A percentile compares a stretch with the other conserved stretches of the same genome.
These are phyloP conservation scores for Andrena praecox DNA, from an alignment of 2,888 invertebrate species.

Conservation along the genomic window DNA sequence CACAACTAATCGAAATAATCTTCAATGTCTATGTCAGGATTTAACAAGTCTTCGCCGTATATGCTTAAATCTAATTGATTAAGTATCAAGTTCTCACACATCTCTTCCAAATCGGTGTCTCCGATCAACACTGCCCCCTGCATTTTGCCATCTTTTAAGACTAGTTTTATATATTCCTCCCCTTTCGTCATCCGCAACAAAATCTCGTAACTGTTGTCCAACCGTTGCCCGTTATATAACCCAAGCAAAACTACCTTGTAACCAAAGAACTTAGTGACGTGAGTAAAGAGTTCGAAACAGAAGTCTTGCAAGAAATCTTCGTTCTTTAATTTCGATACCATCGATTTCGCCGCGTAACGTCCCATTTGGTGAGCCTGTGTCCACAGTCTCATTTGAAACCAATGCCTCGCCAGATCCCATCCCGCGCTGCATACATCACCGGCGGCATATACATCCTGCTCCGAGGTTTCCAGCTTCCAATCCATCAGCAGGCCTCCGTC, in stretches of 20 bases:
- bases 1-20: slow-evolving; percentile 97
- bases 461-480: slow-evolving; percentile 93
- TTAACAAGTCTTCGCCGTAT: slow-evolving; percentile 96
- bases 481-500: slow-evolving; percentile 96
- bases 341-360: slow-evolving; percentile 95
- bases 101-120: slow-evolving; percentile 98
- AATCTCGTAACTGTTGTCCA: slow-evolving; percentile 93
- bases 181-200: slow-evolving; percentile 93
- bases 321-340: slow-evolving; percentile 88
- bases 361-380: slow-evolving; percentile 99
- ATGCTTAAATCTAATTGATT: slow-evolving; percentile 95
- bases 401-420: slow-evolving; percentile 92
- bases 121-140: slow-evolving; percentile 98
- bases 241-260: slow-evolving; percentile 97
- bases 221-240: slow-evolving; percentile 95
- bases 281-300: slow-evolving; percentile 98
- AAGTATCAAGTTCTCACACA: slow-evolving; percentile 98
- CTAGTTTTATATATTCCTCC: slow-evolving; percentile 94
- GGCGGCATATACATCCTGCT: slow-evolving; percentile 94
- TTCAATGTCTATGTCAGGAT: slow-evolving; percentile 98
- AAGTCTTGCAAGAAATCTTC: slow-evolving; percentile 94
- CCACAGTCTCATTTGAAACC: slow-evolving; percentile 99
- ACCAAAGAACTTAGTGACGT: slow-evolving; percentile 97
- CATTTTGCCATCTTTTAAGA: slow-evolving; percentile 93
- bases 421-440: slow-evolving; percentile 96